Conservation (phyloP, 2,888 invertebrate genomes). For the Calliphora vomitoria region DNA sequence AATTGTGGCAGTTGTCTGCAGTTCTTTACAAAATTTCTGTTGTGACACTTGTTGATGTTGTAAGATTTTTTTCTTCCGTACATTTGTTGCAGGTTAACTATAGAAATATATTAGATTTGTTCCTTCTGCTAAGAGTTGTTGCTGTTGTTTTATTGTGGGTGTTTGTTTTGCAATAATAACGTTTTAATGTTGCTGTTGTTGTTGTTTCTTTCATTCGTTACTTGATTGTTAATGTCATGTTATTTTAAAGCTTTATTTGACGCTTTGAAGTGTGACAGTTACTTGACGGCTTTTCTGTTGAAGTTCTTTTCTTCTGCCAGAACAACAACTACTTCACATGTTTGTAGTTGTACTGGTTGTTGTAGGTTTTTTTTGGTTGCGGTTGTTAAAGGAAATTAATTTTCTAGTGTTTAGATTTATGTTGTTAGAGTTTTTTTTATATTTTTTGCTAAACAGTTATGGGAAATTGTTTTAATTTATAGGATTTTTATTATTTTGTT, state of each 20-base stretch:
- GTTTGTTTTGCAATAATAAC: constrained; percentile 27
- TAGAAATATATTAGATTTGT: constrained; percentile 28
- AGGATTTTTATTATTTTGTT: constrained; percentile 13
- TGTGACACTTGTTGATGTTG: constrained; percentile 69
- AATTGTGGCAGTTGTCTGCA: constrained; percentile 49
- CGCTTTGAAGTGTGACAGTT: constrained; percentile 73
- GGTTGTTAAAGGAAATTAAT: constrained; percentile 65
- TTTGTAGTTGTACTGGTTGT: constrained; percentile 3
- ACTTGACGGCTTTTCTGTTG: constrained; percentile 54
- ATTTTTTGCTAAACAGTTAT: constrained; percentile 50
- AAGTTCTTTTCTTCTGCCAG: constrained; percentile 1
- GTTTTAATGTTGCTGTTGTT: constrained; percentile 19
- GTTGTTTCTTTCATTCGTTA: constrained; percentile 15
- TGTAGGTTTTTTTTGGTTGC: constrained; percentile 14
- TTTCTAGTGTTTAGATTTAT: constrained; percentile 63
- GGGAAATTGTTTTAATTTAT: constrained; percentile 49
- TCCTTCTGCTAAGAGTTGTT: neutral
- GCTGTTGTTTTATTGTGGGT: constrained; percentile 12
- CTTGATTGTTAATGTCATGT: constrained; percentile 69
- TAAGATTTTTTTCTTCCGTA: constrained; percentile 7
- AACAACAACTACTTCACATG: constrained; percentile 17
- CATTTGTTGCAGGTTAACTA: neutral
- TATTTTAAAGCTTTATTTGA: constrained; percentile 67
- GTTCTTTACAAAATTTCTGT: constrained; percentile 39
- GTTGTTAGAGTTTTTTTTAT: constrained; percentile 15